These are phyloP conservation scores for Machaerirhynchus nigripectus DNA, from an alignment of 2,113 vertebrate genomes.

Conservation along the genomic window DNA sequence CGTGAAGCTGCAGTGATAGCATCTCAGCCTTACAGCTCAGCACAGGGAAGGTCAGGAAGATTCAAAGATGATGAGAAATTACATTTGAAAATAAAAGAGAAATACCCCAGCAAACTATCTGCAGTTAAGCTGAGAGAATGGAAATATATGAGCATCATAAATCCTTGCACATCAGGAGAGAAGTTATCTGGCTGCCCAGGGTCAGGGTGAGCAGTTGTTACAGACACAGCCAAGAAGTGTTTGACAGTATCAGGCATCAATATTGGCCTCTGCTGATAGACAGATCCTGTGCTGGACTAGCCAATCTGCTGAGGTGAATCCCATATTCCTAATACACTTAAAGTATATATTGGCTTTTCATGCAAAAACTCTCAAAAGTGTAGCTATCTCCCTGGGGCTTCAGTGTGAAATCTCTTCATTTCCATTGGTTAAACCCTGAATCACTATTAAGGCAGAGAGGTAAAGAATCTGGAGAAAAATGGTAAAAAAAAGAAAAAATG, in stretches of 20 bases:
- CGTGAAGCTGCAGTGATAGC: background rate
- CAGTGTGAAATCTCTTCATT: background rate
- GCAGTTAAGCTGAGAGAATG: background rate
- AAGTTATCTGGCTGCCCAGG: background rate
- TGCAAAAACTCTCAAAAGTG: background rate
- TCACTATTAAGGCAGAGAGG: background rate
- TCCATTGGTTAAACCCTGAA: background rate
- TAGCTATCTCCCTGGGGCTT: background rate
- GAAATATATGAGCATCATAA: background rate
- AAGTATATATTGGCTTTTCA: background rate
- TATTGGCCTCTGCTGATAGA: background rate
- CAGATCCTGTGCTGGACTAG: background rate
- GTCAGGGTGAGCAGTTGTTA: background rate
- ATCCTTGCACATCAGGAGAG: background rate
- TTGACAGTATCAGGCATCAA: background rate
- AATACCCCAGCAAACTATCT: background rate
- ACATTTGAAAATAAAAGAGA: background rate
- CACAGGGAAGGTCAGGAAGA: background rate
- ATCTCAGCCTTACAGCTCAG: background rate
- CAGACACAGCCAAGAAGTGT: background rate
- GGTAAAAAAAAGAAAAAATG: background rate
- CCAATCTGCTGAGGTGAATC: background rate
- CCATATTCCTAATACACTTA: background rate
- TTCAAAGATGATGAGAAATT: background rate
- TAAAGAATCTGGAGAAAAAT: background rate